Base-by-base conservation (phyloP, 2,888 invertebrate genomes). In the Rhamnusium bicolor region DNA sequence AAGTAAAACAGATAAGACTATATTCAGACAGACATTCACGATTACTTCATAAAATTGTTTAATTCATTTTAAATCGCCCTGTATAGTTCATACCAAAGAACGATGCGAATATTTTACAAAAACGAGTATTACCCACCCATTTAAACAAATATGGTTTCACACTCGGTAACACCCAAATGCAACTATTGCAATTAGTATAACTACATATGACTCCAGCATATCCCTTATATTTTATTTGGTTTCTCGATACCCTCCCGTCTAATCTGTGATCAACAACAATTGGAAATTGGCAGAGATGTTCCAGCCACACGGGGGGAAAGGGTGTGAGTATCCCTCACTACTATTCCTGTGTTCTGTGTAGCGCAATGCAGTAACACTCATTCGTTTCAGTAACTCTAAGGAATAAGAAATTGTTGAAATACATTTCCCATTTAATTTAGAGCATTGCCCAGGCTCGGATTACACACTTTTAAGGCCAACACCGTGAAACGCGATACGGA, bases 401-500 rank as follows among this genome's bases (percentile, higher is more conserved):
- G 73, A 70, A 71, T 72, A 72, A 74, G 69, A 69, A 69, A 76
- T 76, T 72, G 73, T 69, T 69, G 76, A 72, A 72, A 73, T 72
- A 71, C 68, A 70, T 76, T 74, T 72, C 71, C 72, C 70, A 74
- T 73, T 76, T 76, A 76, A 74, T 74, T 73, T 70, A 58, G 75
- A 67, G 73, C 75, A 67, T 71, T 67, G 69, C 49, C 66, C 76
- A 73, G 73, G 72, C 61, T 73, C 76, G 76, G 76, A 76, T 76
- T 74, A 72, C 73, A 71, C 70, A 73, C 76, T 76, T 76, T 76
- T 76, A 72, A 70, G 72, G 61, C 72, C 69, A 63, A 53, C 65
- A 60, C 63, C 60, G 69, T 72, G 76, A 73, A 76, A 76, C 71
- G 54, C 66, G 76, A 76, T 65, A 70, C 73, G 61, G 60, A 72